Evolutionary conservation across 2,113 vertebrate species (phyloP), one percentile per base, ranked within the genome.

Genomic region (Monopterus albus): DNA sequence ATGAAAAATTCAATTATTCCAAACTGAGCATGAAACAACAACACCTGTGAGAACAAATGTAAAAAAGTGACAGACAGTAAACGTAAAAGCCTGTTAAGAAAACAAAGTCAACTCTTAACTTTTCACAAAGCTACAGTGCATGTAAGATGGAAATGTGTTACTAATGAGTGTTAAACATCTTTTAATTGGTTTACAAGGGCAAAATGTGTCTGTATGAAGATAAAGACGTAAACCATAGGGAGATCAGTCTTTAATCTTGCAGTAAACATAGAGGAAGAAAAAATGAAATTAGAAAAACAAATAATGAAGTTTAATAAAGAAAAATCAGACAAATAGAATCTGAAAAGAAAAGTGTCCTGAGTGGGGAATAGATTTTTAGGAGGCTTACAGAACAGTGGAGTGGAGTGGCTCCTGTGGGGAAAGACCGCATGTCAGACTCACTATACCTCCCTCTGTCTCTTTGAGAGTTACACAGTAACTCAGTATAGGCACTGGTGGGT

Each of bases 131-230:
- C 17, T 39, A 40, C 31, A 49, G 29, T 47, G 21, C 18, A 18
- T 61, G 21, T 58, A 21, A 21, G 49, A 40, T n/a, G 45, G 46
- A 25, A 74, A 25, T 57, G 59, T 57, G 53, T 38, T 74, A 21
- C 53, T 55, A 65, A 76, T 76, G 60, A 69, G 55, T 66, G 53
- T 65, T 75, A 47, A 82, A 71, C 60, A 82, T 78, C 50, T 60
- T 62, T 64, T 70, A 72, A 73, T 49, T 72, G 56, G 64, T 25
- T 65, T 70, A 78, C 4, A 17, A 40, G 56, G 52, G 49, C 26
- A 58, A 81, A 82, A 78, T 75, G 51, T 67, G 66, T 52, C 14
- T 29, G 28, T 69, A 64, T 78, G 64, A 67, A 74, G 74, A 89
- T 79, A 71, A 62, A 26, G 14, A 65, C 18, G 56, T 52, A 5